Evolutionary conservation across 2,888 invertebrate species (phyloP), one percentile per base, ranked within the genome.

Genomic region (Lepidochitona cinerea): DNA sequence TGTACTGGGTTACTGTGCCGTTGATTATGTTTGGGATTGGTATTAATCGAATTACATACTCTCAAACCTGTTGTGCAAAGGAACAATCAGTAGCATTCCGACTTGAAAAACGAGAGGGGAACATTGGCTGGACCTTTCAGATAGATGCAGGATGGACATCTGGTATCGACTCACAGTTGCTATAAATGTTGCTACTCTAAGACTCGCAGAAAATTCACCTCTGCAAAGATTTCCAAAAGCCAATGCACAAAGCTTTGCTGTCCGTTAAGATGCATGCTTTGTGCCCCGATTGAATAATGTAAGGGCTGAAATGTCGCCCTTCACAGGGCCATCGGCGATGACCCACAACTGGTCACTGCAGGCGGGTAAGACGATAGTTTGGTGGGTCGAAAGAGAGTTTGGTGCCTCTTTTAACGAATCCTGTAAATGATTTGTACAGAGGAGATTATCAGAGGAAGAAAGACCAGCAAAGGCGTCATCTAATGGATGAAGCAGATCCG

Each of bases 231-330:
- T 82, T 12, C 75, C 76, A 41, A 76, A 73, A 1, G 81, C 79
- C 49, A 82, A 79, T 1, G 80, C 81, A 74, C 81, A 83, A n/a
- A 78, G 79, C 36, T 78, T n/a, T 49, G 59, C 80, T 79, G 72
- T 81, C 81, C 0, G 80, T 81, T 0, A 83, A 70, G 12, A 81
- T 73, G 32, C 71, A 80, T n/a, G 75, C 67, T 6, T 36, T 64
- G 18, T 71, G 66, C 3, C 59, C 41, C 14, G 79, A 80, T 59
- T 82, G 81, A 23, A 82, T 75, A 7, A 82, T 78, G 54, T 74
- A 82, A 5, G 80, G 82, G 68, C 79, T 79, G 68, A 80, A 81
- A 70, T 83, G 82, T 37, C 77, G 81, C 0, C n/a, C 52, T 68
- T 73, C 5, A 68, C 59, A 6, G 70, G 29, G 14, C 71, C 73